Base-by-base conservation (phyloP, 35 echinoderm and acorn worm genomes). In the Apostichopus californicus region DNA sequence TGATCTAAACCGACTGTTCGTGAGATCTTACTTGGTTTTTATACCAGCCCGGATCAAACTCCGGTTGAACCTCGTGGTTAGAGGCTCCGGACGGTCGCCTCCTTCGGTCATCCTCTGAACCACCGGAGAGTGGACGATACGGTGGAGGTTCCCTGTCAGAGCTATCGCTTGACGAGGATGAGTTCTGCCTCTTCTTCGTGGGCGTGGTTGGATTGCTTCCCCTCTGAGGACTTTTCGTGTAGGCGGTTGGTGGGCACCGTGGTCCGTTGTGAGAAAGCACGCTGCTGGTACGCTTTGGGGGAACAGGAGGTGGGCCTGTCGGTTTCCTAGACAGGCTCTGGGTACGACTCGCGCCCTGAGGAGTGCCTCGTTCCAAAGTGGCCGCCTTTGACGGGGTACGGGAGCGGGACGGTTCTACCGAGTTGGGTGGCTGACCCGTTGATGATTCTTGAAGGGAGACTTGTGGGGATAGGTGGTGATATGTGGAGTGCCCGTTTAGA, bases 401-500 rank as follows among this genome's bases (percentile, higher is more conserved):
- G 86, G 86, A 68, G 86, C 5, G 86, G 86, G 86, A 71, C 64
- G 46, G 86, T 73, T 22, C 72, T 71, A 15, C 81, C 54, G 55
- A 57, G 55, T 13, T 65, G 86, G 52, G 63, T 72, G 57, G 22
- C 52, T 61, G 61, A 73, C 13, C 22, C 61, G 86, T 89, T 68
- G 86, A 89, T 72, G 86, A 89, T 89, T 71, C 61, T 46, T 24
- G 61, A 72, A 18, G 86, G 86, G 24, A 89, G 86, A 6, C 8
- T 52, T n/a, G 63, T 89, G 8, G 86, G 86, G 15, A 89, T 89
- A 72, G 86, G 86, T 89, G 86, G 86, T 28, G 86, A 89, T 28
- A 89, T 89, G 86, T 89, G 86, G 86, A 89, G 86, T 46, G 60
- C 61, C 86, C 86, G 86, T 89, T 89, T 89, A 28, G 63, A 25